phyloP scores from a whole-genome alignment of 2,113 vertebrate genomes.

The Atlantisia rogersi region DNA sequence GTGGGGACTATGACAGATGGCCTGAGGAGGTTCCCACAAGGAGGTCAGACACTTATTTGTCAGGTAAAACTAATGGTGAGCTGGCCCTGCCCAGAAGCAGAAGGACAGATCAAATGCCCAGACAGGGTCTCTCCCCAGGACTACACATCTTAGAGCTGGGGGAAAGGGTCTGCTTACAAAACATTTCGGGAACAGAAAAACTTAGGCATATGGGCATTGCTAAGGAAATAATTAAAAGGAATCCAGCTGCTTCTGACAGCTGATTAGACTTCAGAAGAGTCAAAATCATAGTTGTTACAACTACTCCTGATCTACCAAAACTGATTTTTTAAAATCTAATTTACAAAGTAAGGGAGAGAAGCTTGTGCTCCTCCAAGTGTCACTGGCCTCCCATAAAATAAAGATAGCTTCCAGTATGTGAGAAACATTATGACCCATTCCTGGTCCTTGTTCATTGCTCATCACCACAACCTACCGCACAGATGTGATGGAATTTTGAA shows the following conservation, averaged over 20 bases:
- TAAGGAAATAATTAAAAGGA: neutral
- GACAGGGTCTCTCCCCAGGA: neutral
- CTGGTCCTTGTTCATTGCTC: neutral
- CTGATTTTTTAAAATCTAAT: neutral
- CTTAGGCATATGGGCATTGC: neutral
- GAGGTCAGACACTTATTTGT: neutral
- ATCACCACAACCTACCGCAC: neutral
- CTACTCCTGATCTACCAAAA: neutral
- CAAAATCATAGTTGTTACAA: neutral
- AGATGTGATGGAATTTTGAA: conserved; percentile 40
- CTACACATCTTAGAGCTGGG: neutral
- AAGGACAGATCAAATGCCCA: neutral
- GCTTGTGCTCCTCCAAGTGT: neutral
- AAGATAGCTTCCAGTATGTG: neutral
- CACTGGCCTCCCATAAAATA: neutral
- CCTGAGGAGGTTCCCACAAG: neutral
- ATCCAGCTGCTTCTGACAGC: neutral
- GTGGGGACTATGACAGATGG: neutral
- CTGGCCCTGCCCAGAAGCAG: neutral
- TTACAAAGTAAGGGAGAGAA: neutral
- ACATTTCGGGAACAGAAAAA: neutral
- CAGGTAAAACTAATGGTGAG: neutral
- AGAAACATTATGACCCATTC: neutral
- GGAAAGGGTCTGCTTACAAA: neutral
- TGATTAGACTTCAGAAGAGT: neutral